Base-by-base conservation (phyloP, 2,888 invertebrate genomes). In the Aphidoletes aphidimyza region DNA sequence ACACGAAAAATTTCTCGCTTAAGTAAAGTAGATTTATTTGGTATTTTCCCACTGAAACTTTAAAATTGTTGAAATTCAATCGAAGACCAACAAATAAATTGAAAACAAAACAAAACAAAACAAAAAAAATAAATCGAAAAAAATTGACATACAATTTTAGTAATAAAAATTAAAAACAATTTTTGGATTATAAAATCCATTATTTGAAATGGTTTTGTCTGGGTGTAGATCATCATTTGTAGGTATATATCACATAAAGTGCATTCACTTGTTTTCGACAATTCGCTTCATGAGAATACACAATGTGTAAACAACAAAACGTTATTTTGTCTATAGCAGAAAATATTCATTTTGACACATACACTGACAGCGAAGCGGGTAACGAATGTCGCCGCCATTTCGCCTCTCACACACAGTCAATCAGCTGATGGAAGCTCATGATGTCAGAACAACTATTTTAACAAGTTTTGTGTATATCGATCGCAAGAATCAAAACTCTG, bases 321-420 rank as follows among this genome's bases (percentile, higher is more conserved):
- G n/a, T n/a, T n/a, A n/a, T n/a, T n/a, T 42, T 42, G 6, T 42
- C 42, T 42, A 6, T 42, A 9, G 42, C 42, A 42, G 42, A 6
- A 42, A 42, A 42, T 42, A 6, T 42, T 42, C 54, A 54, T 22
- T 54, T 54, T 54, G 54, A 54, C 54, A 54, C 54, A 54, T 54
- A 54, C 54, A 54, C 11, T 22, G 26, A 54, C 22, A 54, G 54
- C 14, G 22, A 22, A 54, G 54, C 54, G 54, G 54, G 26, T 54
- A 54, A 26, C 54, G 54, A 54, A 26, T 26, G 26, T 54, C 54
- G 54, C 54, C 54, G 54, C 54, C 54, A 54, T 54, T 54, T 54
- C 54, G 54, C 54, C 54, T 54, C 54, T 54, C 54, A 54, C 54
- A 54, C 54, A 54, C 54, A n/a, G n/a, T 54, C 54, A 54, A 54